Evolutionary conservation across 1,140 invertebrate species (phyloP), one percentile per base, ranked within the genome.

Genomic region (Drosophila kanapiae): DNA sequence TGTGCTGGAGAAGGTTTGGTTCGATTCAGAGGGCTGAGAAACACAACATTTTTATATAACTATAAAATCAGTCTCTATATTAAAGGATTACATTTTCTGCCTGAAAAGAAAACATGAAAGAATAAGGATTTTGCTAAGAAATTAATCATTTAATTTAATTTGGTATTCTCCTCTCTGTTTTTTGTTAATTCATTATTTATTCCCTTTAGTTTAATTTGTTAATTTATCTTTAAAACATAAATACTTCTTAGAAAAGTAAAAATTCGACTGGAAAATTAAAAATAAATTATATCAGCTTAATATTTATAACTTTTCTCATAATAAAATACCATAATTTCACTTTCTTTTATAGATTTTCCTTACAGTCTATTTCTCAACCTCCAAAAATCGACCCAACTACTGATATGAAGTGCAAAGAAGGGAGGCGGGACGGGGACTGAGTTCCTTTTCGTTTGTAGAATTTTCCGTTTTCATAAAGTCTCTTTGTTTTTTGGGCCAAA

Each of bases 381-480:
- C 23, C 23, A 37, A 40, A 47, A 67, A 42, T 70, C 38, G 45
- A 58, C 38, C 47, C 56, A 57, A 16, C n/a, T 47, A 51, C n/a
- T 27, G 3, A 27, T 14, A 47, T 60, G 47, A 71, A 35, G 47
- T 51, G 31, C 23, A 6, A n/a, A 47, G 0, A 48, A 31, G 11
- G 27, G 11, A 14, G 31, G 33, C 23, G 16, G 38, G 13, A 9
- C n/a, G 8, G 47, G 31, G 31, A 31, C 37, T 47, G 9, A 42
- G 10, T 57, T 63, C 40, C 40, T 37, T 61, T 27, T 57, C 45
- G 48, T 33, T 43, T 23, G 13, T 48, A 27, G 42, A 38, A n/a
- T 14, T 37, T 38, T 37, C 1, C 14, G 1, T 31, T 51, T 4
- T 35, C 38, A 40, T 42, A 35, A 27, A 75, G 43, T 48, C 53